Evolutionary conservation across 2,888 invertebrate genomes (phyloP), one percentile per base, ranked within the genome.

Genomic region (Amblyjoppa fuscipennis): DNA sequence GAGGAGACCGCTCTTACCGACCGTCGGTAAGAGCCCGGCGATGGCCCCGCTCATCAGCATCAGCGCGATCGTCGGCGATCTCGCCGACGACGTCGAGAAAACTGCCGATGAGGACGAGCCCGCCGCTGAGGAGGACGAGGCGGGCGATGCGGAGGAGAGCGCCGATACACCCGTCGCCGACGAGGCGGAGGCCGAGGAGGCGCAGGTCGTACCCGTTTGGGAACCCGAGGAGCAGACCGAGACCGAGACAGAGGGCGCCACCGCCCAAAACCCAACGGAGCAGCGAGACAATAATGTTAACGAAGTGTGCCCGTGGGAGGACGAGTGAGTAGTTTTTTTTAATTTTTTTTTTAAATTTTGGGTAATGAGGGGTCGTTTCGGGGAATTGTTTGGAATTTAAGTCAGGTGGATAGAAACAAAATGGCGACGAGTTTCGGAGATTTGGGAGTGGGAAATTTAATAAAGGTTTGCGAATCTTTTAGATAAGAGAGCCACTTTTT

Each of bases 241-340:
- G 45, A 83, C 89, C 86, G 89, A 90, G 70, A 83, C 88, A 73
- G 85, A 81, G 90, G 78, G 79, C 87, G 75, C 74, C 85, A 64
- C 79, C 86, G 86, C 82, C 87, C 87, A 88, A 84, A 86, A 90
- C 83, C 87, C 91, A 89, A 92, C 90, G 90, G 92, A 93, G 91
- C 92, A 93, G 93, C 92, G 93, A 91, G 94, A 94, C 94, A 94
- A 94, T 93, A 96, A 96, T 95, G 96, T 96, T 94, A 97, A 97
- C 95, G 97, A 98, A 95, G 96, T 98, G 93, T 98, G 98, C 95
- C 98, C 98, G 83, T 98, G 98, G 98, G 98, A 98, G 96, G 98
- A 98, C 95, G 98, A 98, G 98, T 98, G 96, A 97, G 98, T 97
- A 86, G 7, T 41, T 41, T 41, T 34, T 34, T 34, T 2, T 41